These are phyloP conservation scores for Phalanger gymnotis DNA, from an alignment of 2,797 vertebrate genomes.

Conservation along the genomic window DNA sequence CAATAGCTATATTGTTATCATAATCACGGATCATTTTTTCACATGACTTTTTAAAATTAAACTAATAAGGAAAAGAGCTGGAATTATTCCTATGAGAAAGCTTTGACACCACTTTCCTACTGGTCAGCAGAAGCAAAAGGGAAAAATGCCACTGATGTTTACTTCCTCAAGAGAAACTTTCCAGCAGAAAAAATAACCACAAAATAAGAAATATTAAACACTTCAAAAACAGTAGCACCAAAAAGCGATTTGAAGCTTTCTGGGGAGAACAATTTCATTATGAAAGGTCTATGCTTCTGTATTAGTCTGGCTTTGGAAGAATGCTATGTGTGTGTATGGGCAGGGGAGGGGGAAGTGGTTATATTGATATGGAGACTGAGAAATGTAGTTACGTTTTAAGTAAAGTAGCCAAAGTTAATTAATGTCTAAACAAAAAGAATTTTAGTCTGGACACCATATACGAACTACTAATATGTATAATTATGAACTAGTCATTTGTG, in stretches of 20 bases:
- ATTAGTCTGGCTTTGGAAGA: slow-evolving; percentile 12
- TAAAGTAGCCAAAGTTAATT: slow-evolving; percentile 64
- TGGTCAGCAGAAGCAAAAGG: slow-evolving; percentile 31
- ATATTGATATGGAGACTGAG: not conserved
- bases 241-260: slow-evolving; percentile 10
- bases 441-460: slow-evolving; percentile 62
- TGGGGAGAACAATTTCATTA: slow-evolving; percentile 19
- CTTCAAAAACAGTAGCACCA: slow-evolving; percentile 37
- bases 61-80: slow-evolving; percentile 40
- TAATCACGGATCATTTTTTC: not conserved
- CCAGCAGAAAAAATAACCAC: slow-evolving; percentile 34
- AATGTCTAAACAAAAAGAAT: slow-evolving; percentile 71
- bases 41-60: slow-evolving; percentile 28
- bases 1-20: not conserved
- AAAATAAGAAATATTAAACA: slow-evolving; percentile 17
- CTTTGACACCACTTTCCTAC: slow-evolving; percentile 10
- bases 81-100: slow-evolving; percentile 36
- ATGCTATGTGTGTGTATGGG: not conserved
- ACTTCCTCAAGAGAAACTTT: slow-evolving; percentile 52
- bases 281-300: not conserved
- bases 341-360: rapidly evolving
- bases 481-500: slow-evolving; percentile 64
- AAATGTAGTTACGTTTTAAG: slow-evolving; percentile 45
- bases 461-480: slow-evolving; percentile 59
- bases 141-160: slow-evolving; percentile 10